Percentiles rank a stretch among this genome's conserved stretches.
These are phyloP conservation scores for Orius insidiosus DNA, from an alignment of 1,140 invertebrate genomes.

Conservation along the genomic window DNA sequence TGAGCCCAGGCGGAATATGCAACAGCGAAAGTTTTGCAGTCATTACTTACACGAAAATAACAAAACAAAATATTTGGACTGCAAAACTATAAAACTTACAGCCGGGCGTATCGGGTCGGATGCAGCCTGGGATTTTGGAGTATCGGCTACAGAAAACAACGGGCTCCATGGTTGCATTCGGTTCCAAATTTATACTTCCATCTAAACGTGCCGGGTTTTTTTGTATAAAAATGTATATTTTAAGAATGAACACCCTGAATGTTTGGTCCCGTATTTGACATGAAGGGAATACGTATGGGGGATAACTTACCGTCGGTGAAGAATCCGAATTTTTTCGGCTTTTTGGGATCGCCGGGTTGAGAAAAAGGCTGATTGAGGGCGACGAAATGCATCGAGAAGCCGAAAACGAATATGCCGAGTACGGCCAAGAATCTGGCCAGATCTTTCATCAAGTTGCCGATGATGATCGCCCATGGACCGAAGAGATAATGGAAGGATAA, in stretches of 20 bases:
- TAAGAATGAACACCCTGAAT: no score
- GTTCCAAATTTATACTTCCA: not conserved
- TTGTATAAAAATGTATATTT: no score
- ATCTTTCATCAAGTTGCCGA: conserved; percentile 78
- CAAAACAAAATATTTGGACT: no score
- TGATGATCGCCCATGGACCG: conserved; percentile 95
- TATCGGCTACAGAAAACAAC: conserved; percentile 10
- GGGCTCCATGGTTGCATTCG: not conserved
- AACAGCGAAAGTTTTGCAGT: no score
- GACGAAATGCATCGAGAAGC: conserved; percentile 94
- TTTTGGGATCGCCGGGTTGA: no score
- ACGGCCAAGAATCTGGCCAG: conserved; percentile 91
- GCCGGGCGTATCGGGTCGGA: conserved; percentile 3
- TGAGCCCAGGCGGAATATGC: no score
- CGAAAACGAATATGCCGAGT: conserved; percentile 91
- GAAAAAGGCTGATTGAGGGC: conserved; percentile 83
- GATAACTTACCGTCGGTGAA: conserved; percentile 56
- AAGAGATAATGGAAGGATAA: conserved; percentile 97
- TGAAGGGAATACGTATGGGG: not conserved
- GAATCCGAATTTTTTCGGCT: conserved; percentile 22
- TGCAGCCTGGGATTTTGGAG: conserved; percentile 7
- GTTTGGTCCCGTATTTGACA: not conserved
- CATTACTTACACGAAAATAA: no score
- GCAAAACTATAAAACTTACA: conserved; percentile 5
- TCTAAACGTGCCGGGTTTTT: not conserved